These are phyloP conservation scores for Drosophila jambulina DNA, from an alignment of 1,140 invertebrate species.

Conservation along the genomic window DNA sequence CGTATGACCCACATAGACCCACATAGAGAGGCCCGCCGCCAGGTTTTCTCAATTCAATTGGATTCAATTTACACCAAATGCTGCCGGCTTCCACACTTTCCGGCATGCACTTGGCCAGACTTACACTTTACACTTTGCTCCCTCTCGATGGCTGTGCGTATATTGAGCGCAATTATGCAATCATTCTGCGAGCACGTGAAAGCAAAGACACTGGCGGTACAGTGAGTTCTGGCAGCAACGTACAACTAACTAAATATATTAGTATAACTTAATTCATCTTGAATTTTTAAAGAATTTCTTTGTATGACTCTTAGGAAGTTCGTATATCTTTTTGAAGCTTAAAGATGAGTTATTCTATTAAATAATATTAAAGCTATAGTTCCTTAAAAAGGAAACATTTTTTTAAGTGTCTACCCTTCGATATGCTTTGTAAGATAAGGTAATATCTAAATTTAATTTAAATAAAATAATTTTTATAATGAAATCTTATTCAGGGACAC, in stretches of 20 bases:
- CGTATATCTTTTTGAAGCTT: too few species aligned
- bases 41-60: slow-evolving; percentile 18
- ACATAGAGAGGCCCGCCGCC: neutral
- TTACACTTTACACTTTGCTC: slow-evolving; percentile 37
- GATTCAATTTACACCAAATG: slow-evolving; percentile 9
- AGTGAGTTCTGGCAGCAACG: slow-evolving; percentile 1
- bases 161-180: slow-evolving; percentile 23
- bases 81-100: slow-evolving; percentile 4
- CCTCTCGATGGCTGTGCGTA: slow-evolving; percentile 17
- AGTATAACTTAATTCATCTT: too few species aligned
- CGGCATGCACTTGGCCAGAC: neutral
- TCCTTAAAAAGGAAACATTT: neutral
- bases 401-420: neutral
- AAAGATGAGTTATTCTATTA: too few species aligned
- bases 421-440: neutral
- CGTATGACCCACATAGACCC: neutral
- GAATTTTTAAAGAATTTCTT: too few species aligned
- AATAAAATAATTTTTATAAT: neutral
- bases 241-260: too few species aligned
- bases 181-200: slow-evolving; percentile 38
- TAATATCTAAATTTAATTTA: neutral
- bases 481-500: neutral
- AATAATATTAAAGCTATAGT: neutral
- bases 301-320: too few species aligned
- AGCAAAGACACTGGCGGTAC: neutral